Base-by-base conservation (phyloP, 2,888 invertebrate genomes). In the Sphaerophoria rueppellii region DNA sequence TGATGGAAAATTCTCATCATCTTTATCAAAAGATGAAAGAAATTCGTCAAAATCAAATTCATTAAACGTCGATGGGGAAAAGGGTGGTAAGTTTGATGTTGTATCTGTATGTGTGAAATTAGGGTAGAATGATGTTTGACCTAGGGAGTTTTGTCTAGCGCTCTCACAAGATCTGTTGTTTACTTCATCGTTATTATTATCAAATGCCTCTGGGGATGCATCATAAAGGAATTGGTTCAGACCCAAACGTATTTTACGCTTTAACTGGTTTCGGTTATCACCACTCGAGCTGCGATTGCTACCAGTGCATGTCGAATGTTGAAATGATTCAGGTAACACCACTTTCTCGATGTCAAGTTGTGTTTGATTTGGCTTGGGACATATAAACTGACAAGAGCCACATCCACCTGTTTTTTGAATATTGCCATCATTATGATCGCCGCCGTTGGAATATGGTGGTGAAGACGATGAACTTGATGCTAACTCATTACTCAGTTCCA, bases 31-130 rank as follows among this genome's bases (percentile, higher is more conserved):
- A 86, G 94, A 93, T 87, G 94, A 94, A 91, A 95, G 94, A 89
- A 95, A 93, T 90, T 95, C 95, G 89, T 95, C 95, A 86, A 95
- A 93, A 88, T 92, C 91, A 87, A 92, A 94, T 89, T 94, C 94
- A 89, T 94, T 94, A 87, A 94, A 94, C 34, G 89, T 89, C 37
- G 94, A 80, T 4, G 80, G 85, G 9, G 85, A 91, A 88, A 90
- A 85, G 34, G 88, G 88, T 24, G 90, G 89, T 83, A 90, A 87
- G 43, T 87, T 88, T 35, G 88, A 83, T 34, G 87, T 40, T 60
- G 79, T 48, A 9, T 65, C 35, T 43, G 65, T n/a, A 4, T 76
- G 69, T 48, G 55, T 55, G 14, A 75, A 37, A 67, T 63, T 65
- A 35, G 61, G n/a, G 40, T 40, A 70, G 9, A 69, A 12, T 16